phyloP scores from a whole-genome alignment of 92 coral and sea anemone genomes.

The Plumapathes pennacea region DNA sequence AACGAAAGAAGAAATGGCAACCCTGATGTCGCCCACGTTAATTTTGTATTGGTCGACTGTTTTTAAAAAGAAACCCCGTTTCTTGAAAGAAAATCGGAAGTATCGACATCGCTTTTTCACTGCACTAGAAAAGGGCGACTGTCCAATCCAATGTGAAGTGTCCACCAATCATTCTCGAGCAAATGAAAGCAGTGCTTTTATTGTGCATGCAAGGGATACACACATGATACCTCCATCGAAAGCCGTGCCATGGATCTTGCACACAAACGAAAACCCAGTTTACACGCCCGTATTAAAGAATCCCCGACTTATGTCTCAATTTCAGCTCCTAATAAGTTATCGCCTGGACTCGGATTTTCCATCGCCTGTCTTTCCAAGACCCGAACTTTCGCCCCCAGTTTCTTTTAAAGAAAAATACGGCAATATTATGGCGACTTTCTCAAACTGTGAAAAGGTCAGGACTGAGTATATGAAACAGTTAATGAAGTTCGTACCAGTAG shows the following conservation, averaged over 20 bases:
- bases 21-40: slow-evolving; percentile 1
- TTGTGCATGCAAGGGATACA: slow-evolving; percentile 51
- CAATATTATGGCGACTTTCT: slow-evolving; percentile 48
- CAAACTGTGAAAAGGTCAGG: slow-evolving; percentile 65
- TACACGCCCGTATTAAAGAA: slow-evolving; percentile 40
- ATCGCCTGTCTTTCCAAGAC: slow-evolving; percentile 11
- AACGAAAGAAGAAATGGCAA: too few species aligned
- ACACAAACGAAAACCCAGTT: slow-evolving; percentile 51
- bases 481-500: slow-evolving; percentile 55
- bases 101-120: too few species aligned
- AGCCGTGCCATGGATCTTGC: slow-evolving; percentile 35
- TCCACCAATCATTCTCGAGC: slow-evolving; percentile 12
- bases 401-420: slow-evolving; percentile 53
- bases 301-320: slow-evolving; percentile 13
- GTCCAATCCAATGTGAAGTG: slow-evolving; percentile 54
- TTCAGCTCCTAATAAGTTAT: slow-evolving; percentile 44
- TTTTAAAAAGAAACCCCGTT: slow-evolving; percentile 16
- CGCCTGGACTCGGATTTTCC: slow-evolving; percentile 54
- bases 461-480: slow-evolving; percentile 58
- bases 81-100: slow-evolving; percentile 15
- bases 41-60: slow-evolving; percentile 47
- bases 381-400: slow-evolving; percentile 45
- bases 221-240: slow-evolving; percentile 32
- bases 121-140: slow-evolving; percentile 3
- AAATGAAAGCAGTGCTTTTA: slow-evolving; percentile 12